Evolutionary conservation across 2,113 vertebrate species (phyloP).

Genomic region (Ahaetulla prasina): DNA sequence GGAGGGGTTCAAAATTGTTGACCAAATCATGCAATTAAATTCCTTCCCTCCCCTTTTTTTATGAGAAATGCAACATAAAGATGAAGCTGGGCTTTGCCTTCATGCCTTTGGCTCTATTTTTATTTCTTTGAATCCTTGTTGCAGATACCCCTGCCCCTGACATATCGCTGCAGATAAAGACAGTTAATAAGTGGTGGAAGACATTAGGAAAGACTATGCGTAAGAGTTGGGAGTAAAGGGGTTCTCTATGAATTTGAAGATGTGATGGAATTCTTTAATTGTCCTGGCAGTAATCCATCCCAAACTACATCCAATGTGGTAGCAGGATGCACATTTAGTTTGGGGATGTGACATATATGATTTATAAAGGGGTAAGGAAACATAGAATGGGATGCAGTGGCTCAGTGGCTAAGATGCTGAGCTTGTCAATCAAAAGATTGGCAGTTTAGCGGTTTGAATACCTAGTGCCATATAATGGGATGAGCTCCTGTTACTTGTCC

Average conservation of each 20-base stretch:
- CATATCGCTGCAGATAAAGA: neutral
- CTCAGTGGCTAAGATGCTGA: too few species aligned
- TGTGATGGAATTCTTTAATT: neutral
- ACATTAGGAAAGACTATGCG: neutral
- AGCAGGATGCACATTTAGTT: neutral
- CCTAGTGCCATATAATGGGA: too few species aligned
- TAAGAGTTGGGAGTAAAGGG: neutral
- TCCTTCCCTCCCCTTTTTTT: neutral
- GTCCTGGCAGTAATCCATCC: neutral
- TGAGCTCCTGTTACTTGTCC: too few species aligned
- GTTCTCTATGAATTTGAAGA: neutral
- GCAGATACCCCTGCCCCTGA: neutral
- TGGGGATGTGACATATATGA: neutral
- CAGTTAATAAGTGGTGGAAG: neutral
- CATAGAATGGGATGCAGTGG: neutral
- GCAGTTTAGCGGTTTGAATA: too few species aligned
- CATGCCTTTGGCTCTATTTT: neutral
- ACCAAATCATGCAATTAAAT: neutral
- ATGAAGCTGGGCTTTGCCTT: neutral
- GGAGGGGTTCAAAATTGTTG: neutral
- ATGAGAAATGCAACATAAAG: neutral
- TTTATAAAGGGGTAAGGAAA: neutral
- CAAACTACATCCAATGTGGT: neutral
- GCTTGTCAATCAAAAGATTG: too few species aligned
- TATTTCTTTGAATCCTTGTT: neutral